Percentiles rank a stretch among this genome's conserved stretches.
Conservation (phyloP, 1,140 invertebrate species). For the Megalopta genalis region DNA sequence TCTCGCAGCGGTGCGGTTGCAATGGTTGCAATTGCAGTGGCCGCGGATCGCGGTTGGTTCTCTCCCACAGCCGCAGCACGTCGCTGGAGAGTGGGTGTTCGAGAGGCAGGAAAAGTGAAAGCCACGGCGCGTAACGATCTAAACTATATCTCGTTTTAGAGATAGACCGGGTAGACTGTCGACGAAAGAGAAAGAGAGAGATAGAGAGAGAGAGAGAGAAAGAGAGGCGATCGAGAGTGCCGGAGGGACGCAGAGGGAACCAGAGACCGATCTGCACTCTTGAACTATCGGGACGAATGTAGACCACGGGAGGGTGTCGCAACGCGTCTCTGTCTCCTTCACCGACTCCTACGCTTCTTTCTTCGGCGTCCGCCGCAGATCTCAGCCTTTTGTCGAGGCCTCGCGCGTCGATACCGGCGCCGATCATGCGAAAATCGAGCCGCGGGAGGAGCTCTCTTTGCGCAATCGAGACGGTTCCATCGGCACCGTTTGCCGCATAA, state of each 20-base stretch:
- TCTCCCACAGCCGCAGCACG: slow-evolving; percentile 55
- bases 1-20: slow-evolving; percentile 11
- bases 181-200: neutral
- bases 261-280: slow-evolving; percentile 56
- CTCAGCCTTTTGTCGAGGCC: slow-evolving; percentile 39
- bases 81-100: slow-evolving; percentile 56
- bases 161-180: slow-evolving; percentile 37
- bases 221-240: slow-evolving; percentile 15
- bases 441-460: too few relatives aligned
- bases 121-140: slow-evolving; percentile 71
- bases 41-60: slow-evolving; percentile 40
- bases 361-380: slow-evolving; percentile 20
- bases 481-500: too few relatives aligned
- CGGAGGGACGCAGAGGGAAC: slow-evolving; percentile 16
- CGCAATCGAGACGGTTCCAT: too few relatives aligned
- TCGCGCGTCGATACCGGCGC: neutral
- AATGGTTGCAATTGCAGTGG: slow-evolving; percentile 6
- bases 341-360: slow-evolving; percentile 53
- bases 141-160: slow-evolving; percentile 70
- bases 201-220: neutral
- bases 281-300: slow-evolving; percentile 66
- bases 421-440: neutral
- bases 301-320: slow-evolving; percentile 62
- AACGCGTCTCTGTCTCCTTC: slow-evolving; percentile 55
- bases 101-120: slow-evolving; percentile 72